Percentiles rank a stretch among this genome's conserved stretches.
phyloP scores from a whole-genome alignment of 2,888 invertebrate species.

The Tinea semifulvella region DNA sequence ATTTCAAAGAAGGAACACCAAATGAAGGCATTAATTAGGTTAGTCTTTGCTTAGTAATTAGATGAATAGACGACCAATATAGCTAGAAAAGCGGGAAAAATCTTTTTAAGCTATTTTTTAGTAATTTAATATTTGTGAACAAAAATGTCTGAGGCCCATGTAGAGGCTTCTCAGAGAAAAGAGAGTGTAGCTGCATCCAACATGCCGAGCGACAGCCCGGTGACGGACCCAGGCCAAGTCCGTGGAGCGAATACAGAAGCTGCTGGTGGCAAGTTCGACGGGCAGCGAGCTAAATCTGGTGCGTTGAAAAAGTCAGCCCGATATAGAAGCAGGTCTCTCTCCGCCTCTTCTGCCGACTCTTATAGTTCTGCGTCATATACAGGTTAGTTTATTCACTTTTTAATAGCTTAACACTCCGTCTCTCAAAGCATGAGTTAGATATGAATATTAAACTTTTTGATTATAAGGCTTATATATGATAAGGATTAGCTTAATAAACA shows the following conservation, averaged over 20 bases:
- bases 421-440: too few relatives aligned
- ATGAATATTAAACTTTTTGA: too few relatives aligned
- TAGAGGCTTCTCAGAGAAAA: constrained; percentile 42
- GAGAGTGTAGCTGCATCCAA: constrained; percentile 52
- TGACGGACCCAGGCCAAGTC: constrained; percentile 78
- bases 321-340: constrained; percentile 89
- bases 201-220: constrained; percentile 75
- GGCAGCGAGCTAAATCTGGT: constrained; percentile 68
- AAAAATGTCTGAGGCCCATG: constrained; percentile 36
- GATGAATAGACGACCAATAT: not conserved
- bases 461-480: too few relatives aligned
- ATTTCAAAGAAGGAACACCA: not conserved
- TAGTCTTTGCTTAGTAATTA: not conserved
- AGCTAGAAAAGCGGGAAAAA: not conserved
- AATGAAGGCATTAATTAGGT: not conserved
- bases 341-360: constrained; percentile 94
- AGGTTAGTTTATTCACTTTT: constrained; percentile 39
- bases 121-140: not conserved
- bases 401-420: too few relatives aligned
- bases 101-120: not conserved
- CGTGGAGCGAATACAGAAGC: constrained; percentile 41
- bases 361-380: constrained; percentile 85
- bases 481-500: too few relatives aligned
- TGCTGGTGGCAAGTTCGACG: constrained; percentile 53
- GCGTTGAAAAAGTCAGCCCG: constrained; percentile 88